Evolutionary conservation across 1,140 invertebrate genomes (phyloP).

Genomic region (Penaeus chinensis): DNA sequence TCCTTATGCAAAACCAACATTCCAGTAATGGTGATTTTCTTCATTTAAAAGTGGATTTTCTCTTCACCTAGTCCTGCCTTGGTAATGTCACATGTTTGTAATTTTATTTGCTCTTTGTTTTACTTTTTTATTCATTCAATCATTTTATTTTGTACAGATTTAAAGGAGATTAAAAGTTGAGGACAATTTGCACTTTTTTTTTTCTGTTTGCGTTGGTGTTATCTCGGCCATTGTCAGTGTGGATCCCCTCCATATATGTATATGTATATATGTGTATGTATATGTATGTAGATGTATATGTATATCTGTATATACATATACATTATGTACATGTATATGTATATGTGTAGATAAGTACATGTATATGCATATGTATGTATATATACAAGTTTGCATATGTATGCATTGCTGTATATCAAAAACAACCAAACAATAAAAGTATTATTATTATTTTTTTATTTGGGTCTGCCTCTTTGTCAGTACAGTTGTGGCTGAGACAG

Average conservation of each 20-base stretch:
- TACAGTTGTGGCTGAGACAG: too few species aligned
- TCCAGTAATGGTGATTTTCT: slow-evolving; percentile 21
- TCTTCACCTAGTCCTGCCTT: slow-evolving; percentile 20
- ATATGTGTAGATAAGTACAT: too few species aligned
- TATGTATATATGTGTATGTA: background rate
- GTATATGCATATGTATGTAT: too few species aligned
- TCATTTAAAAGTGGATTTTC: slow-evolving; percentile 1
- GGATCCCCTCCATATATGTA: background rate
- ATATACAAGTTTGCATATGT: too few species aligned
- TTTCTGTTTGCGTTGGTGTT: too few species aligned
- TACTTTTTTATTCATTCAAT: slow-evolving; percentile 25
- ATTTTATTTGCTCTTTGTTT: background rate
- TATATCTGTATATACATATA: slow-evolving; percentile 18
- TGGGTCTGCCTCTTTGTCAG: too few species aligned
- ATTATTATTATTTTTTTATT: too few species aligned
- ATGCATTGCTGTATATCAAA: too few species aligned
- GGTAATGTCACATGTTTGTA: background rate
- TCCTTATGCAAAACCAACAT: slow-evolving; percentile 27
- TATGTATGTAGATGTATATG: too few species aligned
- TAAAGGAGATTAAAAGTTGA: background rate
- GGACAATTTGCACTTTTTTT: slow-evolving; percentile 18
- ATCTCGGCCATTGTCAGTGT: too few species aligned
- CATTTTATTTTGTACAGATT: background rate
- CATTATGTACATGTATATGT: background rate
- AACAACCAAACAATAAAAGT: too few species aligned